phyloP scores from a whole-genome alignment of 1,140 invertebrate genomes.

The Drosophila subpulchrella region DNA sequence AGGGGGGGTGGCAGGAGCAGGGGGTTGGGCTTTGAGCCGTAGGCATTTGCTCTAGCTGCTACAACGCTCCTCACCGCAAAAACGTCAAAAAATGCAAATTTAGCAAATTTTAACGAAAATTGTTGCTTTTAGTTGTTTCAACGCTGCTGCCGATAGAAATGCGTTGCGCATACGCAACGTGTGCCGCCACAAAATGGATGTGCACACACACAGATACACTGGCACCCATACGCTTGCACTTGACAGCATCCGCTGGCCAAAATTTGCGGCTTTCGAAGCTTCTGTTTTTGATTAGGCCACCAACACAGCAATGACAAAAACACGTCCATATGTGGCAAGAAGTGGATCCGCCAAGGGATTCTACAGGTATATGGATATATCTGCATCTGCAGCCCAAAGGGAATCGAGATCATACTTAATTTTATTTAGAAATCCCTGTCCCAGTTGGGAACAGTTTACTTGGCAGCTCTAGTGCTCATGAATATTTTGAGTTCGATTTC shows the following conservation, averaged over 20 bases:
- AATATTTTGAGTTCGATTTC: too few relatives aligned
- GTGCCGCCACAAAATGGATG: slow-evolving; percentile 53
- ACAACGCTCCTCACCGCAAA: slow-evolving; percentile 24
- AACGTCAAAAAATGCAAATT: slow-evolving; percentile 82
- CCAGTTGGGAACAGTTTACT: too few relatives aligned
- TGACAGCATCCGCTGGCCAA: slow-evolving; percentile 54
- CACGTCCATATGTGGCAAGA: slow-evolving; percentile 2
- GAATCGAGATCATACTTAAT: not conserved
- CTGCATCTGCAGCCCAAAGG: not conserved
- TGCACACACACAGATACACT: slow-evolving; percentile 12
- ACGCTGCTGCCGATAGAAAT: slow-evolving; percentile 42
- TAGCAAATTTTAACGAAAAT: slow-evolving; percentile 78
- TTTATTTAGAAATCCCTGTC: too few relatives aligned
- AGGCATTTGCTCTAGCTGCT: slow-evolving; percentile 38
- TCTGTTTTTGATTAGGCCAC: slow-evolving; percentile 79
- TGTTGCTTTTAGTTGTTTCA: slow-evolving; percentile 78
- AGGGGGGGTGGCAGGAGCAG: too few relatives aligned
- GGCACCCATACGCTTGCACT: slow-evolving; percentile 3
- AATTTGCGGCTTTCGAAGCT: slow-evolving; percentile 67
- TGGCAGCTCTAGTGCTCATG: too few relatives aligned
- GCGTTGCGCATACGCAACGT: slow-evolving; percentile 79
- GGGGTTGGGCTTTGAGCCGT: not conserved
- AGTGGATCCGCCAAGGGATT: not conserved
- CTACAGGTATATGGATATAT: not conserved
- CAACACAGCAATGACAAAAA: slow-evolving; percentile 12